Percentiles rank a stretch among this genome's conserved stretches.
These are phyloP conservation scores for Latrodectus hesperus DNA, from an alignment of 2,888 invertebrate species.

Conservation along the genomic window DNA sequence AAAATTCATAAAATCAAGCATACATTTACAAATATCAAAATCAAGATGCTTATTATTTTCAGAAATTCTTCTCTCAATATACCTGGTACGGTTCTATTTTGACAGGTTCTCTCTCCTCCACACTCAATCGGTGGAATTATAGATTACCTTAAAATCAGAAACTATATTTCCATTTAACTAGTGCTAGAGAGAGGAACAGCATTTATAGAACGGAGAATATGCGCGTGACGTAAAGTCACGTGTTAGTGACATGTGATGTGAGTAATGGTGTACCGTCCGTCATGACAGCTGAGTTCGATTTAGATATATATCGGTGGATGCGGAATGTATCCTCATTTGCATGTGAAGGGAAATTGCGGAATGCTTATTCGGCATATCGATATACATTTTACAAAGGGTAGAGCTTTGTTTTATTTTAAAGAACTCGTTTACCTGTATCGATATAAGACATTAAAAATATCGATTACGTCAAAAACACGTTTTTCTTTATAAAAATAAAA, in stretches of 20 bases:
- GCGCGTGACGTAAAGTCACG: constrained; percentile 45
- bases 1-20: too few relatives aligned
- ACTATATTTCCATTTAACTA: neutral
- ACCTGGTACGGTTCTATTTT: too few relatives aligned
- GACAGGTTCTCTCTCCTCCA: too few relatives aligned
- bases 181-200: neutral
- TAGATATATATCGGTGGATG: constrained; percentile 34
- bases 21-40: too few relatives aligned
- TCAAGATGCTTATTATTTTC: too few relatives aligned
- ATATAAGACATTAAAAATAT: too few relatives aligned
- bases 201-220: constrained; percentile 7
- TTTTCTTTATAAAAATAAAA: too few relatives aligned
- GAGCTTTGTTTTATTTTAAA: neutral
- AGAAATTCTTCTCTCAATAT: too few relatives aligned
- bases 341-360: neutral
- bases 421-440: neutral
- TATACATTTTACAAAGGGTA: neutral
- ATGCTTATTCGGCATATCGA: neutral
- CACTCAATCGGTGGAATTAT: too few relatives aligned
- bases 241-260: constrained; percentile 51
- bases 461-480: too few relatives aligned
- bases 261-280: constrained; percentile 52
- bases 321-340: constrained; percentile 14
- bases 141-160: too few relatives aligned
- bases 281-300: constrained; percentile 58